Base-by-base conservation (phyloP, 2,888 invertebrate genomes). In the Cancer borealis region DNA sequence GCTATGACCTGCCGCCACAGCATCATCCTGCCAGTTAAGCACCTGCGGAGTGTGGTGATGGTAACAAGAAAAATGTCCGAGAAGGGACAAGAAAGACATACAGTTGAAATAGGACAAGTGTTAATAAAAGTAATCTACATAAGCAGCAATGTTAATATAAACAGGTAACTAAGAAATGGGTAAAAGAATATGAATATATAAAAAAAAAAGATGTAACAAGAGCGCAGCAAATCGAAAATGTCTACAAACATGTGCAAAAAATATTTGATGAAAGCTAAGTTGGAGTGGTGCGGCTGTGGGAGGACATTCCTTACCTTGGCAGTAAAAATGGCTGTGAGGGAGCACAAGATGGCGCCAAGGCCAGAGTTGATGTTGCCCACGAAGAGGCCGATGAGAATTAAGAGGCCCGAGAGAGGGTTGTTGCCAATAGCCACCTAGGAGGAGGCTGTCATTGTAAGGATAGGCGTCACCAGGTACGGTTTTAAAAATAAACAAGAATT, bases 391-490 rank as follows among this genome's bases (percentile, higher is more conserved):
- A 96, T 95, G 46, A 96, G 96, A 95, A 97, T 96, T 47, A 97
- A 95, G 21, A 97, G 95, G n/a, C 97, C 97, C 89, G 96, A 96
- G 94, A 97, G 96, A 21, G 97, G 97, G 96, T 97, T 97, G 96
- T 97, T 97, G 10, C 96, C 96, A 91, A 97, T 96, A 12, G 96
- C 96, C n/a, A 96, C 96, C 97, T 97, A 96, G 3, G 96, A n/a
- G n/a, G 66, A 66, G 21, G n/a, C 66, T 5, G 66, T 66, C 1
- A 66, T 21, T 54, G 54, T 66, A n/a, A 66, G 66, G 66, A 66
- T 6, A n/a, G n/a, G 66, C 66, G n/a, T 66, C n/a, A n/a, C n/a
- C 21, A 66, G 14, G 21, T 21, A 66, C n/a, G 8, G 66, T n/a
- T n/a, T 66, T 66, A 1, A 66, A n/a, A 17, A 66, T n/a, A 66